Evolutionary conservation across 2,113 vertebrate genomes (phyloP).

Genomic region (Macquaria australasica): DNA sequence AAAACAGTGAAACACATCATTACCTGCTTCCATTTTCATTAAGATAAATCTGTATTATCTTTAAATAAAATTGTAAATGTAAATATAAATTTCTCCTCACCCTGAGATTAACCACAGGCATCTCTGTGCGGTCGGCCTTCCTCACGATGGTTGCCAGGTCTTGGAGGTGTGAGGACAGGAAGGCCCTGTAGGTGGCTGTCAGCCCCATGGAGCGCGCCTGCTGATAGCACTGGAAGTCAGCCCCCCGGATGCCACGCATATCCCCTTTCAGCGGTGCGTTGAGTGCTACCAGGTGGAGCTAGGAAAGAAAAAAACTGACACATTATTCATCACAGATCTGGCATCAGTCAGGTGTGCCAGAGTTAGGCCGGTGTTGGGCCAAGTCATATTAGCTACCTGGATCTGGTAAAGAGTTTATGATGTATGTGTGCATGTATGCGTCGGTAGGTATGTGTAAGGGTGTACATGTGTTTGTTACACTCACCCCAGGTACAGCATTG

Average conservation of each 20-base stretch:
- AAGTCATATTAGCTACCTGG: not conserved
- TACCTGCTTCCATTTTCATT: not conserved
- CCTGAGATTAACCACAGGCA: slow-evolving; percentile 93
- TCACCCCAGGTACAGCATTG: slow-evolving; percentile 76
- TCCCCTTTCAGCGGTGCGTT: slow-evolving; percentile 88
- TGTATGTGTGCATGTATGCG: not conserved
- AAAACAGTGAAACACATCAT: not conserved
- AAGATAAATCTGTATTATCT: not conserved
- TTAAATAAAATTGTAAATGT: not conserved
- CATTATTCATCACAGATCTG: not conserved
- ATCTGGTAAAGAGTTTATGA: not conserved
- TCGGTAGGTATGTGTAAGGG: not conserved
- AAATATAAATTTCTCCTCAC: slow-evolving; percentile 69
- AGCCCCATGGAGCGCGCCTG: slow-evolving; percentile 91
- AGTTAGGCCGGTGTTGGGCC: not conserved
- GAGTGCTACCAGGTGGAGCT: slow-evolving; percentile 94
- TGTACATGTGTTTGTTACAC: slow-evolving; percentile 16
- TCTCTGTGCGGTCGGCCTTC: slow-evolving; percentile 83
- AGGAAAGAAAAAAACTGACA: not conserved
- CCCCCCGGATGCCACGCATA: slow-evolving; percentile 93
- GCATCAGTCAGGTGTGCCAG: not conserved
- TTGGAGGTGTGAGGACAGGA: slow-evolving; percentile 95
- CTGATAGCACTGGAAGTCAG: slow-evolving; percentile 97
- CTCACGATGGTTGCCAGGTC: slow-evolving; percentile 94
- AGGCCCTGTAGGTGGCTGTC: slow-evolving; percentile 91